These are phyloP conservation scores for Malurus cyaneus DNA, from an alignment of 2,113 vertebrate genomes.

Conservation along the genomic window DNA sequence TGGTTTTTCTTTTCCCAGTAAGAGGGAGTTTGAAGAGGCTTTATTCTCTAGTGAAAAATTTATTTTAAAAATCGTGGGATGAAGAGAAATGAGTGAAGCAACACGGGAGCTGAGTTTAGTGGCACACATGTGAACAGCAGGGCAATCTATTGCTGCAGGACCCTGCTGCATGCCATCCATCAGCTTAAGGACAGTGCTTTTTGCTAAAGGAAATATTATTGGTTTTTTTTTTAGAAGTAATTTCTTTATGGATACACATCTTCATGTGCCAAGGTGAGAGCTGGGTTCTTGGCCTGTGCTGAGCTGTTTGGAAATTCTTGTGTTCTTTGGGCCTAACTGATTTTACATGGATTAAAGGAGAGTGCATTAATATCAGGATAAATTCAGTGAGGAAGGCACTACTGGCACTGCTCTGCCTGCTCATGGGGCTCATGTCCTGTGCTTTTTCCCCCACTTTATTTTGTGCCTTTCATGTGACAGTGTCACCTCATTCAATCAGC, in stretches of 20 bases:
- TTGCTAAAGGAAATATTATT: neutral
- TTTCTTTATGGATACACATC: neutral
- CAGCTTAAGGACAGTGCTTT: neutral
- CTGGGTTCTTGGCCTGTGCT: neutral
- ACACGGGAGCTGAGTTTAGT: neutral
- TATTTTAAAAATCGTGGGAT: neutral
- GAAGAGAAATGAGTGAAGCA: neutral
- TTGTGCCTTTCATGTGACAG: neutral
- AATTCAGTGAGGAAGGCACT: neutral
- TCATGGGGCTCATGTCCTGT: neutral
- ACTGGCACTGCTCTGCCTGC: fast-evolving
- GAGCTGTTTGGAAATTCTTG: neutral
- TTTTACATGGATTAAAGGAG: neutral
- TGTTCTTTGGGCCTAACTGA: neutral
- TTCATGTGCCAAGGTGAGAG: neutral
- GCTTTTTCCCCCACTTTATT: neutral
- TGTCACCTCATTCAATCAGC: neutral
- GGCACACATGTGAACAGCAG: neutral
- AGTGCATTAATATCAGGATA: neutral
- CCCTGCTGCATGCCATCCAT: neutral
- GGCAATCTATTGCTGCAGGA: neutral
- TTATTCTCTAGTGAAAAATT: neutral
- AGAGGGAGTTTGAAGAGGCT: neutral
- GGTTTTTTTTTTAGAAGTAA: neutral
- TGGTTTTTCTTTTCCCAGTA: too few relatives aligned